Base-by-base conservation (phyloP, 2,113 vertebrate genomes). In the Phocoena sinus region DNA sequence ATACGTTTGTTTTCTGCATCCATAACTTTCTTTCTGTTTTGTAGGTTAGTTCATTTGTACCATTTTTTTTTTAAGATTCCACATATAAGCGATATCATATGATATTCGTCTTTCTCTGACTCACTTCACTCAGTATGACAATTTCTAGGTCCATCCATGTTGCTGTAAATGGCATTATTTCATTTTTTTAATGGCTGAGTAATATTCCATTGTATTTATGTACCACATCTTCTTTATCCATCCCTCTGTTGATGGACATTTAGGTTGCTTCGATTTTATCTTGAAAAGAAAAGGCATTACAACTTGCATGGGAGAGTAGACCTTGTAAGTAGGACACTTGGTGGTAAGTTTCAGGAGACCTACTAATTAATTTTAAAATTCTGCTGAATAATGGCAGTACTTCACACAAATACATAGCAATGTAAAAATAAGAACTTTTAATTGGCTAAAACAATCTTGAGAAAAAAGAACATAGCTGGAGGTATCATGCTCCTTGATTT, bases 211-310 rank as follows among this genome's bases (percentile, higher is more conserved):
- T 50, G 28, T 28, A 50, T 21, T 21, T 33, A 50, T 3, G 5
- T 21, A 77, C 28, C 44, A 77, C 44, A 47, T 50, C 28, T 18
- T 11, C 15, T 50, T 50, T 77, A 50, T 50, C 28, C 44, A 20
- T 50, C 50, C 18, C 9, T 50, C 44, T 77, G 44, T 77, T 77
- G 74, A 77, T 50, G 28, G 44, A 12, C 28, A 50, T 77, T 77
- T 77, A 50, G 47, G 44, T 50, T 50, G 28, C 17, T 77, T 50
- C 97, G 95, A 98, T 95, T 98, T 97, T 97, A 84, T 94, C 47
- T 98, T 88, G 70, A 94, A 71, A 56, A 71, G 47, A 97, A 83
- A 93, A 83, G 94, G 97, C 98, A 97, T 93, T 96, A 93, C 31
- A 98, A 87, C 63, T 70, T 96, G 47, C n/a, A 95, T 92, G 95